These are phyloP conservation scores for Anas capensis DNA, from an alignment of 2,797 vertebrate genomes.

Conservation along the genomic window DNA sequence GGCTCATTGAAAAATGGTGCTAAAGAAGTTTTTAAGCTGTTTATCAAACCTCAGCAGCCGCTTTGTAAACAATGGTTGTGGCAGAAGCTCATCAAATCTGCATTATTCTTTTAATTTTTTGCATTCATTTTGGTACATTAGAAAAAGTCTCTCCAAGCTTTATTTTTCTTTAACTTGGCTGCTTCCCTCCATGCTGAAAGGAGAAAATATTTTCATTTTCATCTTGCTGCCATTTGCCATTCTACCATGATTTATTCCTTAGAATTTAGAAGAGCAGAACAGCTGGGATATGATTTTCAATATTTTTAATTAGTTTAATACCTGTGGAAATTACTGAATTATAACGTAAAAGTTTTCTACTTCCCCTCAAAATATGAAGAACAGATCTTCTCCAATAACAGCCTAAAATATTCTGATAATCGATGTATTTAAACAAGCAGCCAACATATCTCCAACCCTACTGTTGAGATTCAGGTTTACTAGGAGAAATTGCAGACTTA, in stretches of 20 bases:
- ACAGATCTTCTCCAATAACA: not conserved
- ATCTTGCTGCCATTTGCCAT: not conserved
- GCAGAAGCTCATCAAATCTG: constrained; percentile 39
- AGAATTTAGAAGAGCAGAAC: not conserved
- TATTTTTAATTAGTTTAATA: constrained; percentile 3
- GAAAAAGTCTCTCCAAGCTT: not conserved
- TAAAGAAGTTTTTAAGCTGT: constrained; percentile 43
- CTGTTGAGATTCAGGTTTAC: not conserved
- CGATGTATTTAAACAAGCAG: not conserved
- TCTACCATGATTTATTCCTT: not conserved
- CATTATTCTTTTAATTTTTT: constrained; percentile 55
- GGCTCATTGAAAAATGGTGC: not conserved
- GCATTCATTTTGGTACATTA: constrained; percentile 4
- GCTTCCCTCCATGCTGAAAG: not conserved
- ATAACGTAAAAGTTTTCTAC: not conserved
- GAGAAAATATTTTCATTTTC: not conserved
- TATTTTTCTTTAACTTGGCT: not conserved
- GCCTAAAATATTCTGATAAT: not conserved
- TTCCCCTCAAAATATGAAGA: not conserved
- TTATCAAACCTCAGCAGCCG: constrained; percentile 57
- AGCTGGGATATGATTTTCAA: not conserved
- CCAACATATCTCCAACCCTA: not conserved
- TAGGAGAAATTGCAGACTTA: not conserved
- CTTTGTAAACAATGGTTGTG: constrained; percentile 21
- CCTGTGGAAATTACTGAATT: not conserved